Evolutionary conservation across 2,797 vertebrate species (phyloP).

Genomic region (Myotis findleyi): DNA sequence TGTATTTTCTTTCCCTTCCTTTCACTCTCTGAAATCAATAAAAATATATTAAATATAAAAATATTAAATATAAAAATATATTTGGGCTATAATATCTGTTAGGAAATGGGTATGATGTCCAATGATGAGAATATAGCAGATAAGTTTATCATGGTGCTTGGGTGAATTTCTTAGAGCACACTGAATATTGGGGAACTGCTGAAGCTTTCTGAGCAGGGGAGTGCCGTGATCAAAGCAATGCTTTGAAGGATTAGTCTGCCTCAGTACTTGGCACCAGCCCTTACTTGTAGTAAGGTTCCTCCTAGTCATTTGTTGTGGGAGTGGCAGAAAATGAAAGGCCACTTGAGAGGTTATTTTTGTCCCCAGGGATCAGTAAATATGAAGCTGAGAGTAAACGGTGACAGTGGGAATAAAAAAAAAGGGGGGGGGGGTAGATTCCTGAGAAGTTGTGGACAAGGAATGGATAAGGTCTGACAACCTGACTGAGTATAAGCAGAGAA

Average conservation of each 20-base stretch:
- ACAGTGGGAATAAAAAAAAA: not conserved
- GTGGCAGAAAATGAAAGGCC: conserved; percentile 59
- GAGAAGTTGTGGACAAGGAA: conserved; percentile 36
- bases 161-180: not conserved
- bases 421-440: not conserved
- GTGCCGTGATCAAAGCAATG: not conserved
- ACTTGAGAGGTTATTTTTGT: conserved; percentile 62
- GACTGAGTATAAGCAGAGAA: conserved; percentile 28
- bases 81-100: conserved; percentile 40
- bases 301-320: conserved; percentile 62
- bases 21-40: not conserved
- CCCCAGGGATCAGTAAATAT: conserved; percentile 12
- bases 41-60: not conserved
- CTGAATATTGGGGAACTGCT: not conserved
- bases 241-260: not conserved
- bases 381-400: conserved; percentile 41
- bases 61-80: not conserved
- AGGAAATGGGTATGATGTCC: conserved; percentile 7
- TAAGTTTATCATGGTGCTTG: not conserved
- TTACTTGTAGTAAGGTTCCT: not conserved
- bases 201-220: conserved; percentile 24
- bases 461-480: not conserved
- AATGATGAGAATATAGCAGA: not conserved
- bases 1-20: no score
- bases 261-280: conserved; percentile 1